Conservation (phyloP, 2,113 vertebrate species). For the Sphaerodactylus townsendi region DNA sequence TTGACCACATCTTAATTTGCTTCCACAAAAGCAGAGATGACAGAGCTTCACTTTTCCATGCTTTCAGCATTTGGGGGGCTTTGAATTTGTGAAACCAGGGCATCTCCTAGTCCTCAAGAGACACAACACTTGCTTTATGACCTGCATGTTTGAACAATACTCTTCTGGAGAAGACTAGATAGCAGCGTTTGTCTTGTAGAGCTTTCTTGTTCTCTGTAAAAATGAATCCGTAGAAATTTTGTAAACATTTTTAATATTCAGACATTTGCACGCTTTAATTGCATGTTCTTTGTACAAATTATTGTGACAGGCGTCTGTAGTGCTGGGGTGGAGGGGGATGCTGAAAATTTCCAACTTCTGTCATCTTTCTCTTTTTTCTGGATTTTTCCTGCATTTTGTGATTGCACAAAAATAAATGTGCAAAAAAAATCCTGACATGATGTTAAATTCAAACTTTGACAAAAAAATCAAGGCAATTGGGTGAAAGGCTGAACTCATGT, state of each 20-base stretch:
- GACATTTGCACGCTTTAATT: slow-evolving; percentile 22
- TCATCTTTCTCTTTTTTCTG: slow-evolving; percentile 49
- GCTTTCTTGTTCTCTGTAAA: slow-evolving; percentile 70
- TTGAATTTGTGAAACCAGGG: slow-evolving; percentile 99
- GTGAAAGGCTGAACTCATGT: too few relatives aligned
- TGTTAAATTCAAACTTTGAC: too few relatives aligned
- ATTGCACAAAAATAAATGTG: slow-evolving; percentile 79
- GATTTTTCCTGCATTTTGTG: slow-evolving; percentile 76
- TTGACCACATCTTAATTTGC: slow-evolving; percentile 92
- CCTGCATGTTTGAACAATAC: slow-evolving; percentile 95
- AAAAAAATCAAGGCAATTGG: too few relatives aligned
- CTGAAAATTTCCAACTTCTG: slow-evolving; percentile 60
- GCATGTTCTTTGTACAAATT: slow-evolving; percentile 44
- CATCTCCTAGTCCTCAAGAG: slow-evolving; percentile 97
- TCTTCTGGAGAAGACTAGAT: slow-evolving; percentile 89
- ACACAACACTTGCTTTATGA: slow-evolving; percentile 99
- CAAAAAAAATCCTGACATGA: too few relatives aligned
- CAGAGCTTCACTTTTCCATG: slow-evolving; percentile 92
- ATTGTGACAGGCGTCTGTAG: slow-evolving; percentile 61
- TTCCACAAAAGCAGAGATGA: slow-evolving; percentile 96
- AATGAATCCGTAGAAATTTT: slow-evolving; percentile 71
- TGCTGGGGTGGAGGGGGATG: slow-evolving; percentile 51
- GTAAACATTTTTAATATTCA: slow-evolving; percentile 57
- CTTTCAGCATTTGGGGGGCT: slow-evolving; percentile 97
- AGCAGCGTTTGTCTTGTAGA: slow-evolving; percentile 68